Base-by-base conservation (phyloP, 2,888 invertebrate genomes). In the Euzophera pinguis region DNA sequence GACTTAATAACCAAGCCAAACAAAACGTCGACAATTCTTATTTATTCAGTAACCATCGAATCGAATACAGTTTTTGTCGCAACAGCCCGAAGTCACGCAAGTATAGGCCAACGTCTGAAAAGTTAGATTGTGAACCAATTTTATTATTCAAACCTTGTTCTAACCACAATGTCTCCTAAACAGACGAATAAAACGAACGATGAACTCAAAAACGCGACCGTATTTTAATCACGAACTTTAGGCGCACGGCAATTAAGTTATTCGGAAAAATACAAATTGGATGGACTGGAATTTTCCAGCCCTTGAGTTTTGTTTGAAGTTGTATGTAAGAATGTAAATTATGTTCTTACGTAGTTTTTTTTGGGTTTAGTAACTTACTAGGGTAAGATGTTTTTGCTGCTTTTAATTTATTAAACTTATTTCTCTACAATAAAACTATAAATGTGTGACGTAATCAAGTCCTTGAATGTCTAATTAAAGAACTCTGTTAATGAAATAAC, bases 71-170 rank as follows among this genome's bases (percentile, higher is more conserved):
- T 22, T 43, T 12, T 45, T 45, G 45, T 45, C 45, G 45, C 45
- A 32, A 45, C 16, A 32, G 16, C 9, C 16, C 13, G 10, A 7
- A 45, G 45, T 45, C 45, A 45, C 45, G 45, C 45, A 14, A 45
- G 29, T 27, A 10, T 13, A 32, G 32, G 45, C 14, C 13, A 5
- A 32, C 10, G 32, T 45, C 45, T 32, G 45, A 45, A 45, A 45
- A 45, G 38, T 52, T 52, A 39, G 38, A 52, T 52, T 52, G 47
- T 45, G 37, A 37, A 42, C 35, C 34, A 32, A 60, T 62, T 69
- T 65, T 63, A 63, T 64, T 48, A 67, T 67, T 65, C 59, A 55
- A 57, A 60, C 53, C 51, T 64, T 48, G 66, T 67, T 65, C 59
- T 54, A 57, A 60, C 53, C 51, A 57, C 56, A 41, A 47, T 49